phyloP scores from a whole-genome alignment of 2,113 vertebrate species.

The Hirundichthys speculiger region DNA sequence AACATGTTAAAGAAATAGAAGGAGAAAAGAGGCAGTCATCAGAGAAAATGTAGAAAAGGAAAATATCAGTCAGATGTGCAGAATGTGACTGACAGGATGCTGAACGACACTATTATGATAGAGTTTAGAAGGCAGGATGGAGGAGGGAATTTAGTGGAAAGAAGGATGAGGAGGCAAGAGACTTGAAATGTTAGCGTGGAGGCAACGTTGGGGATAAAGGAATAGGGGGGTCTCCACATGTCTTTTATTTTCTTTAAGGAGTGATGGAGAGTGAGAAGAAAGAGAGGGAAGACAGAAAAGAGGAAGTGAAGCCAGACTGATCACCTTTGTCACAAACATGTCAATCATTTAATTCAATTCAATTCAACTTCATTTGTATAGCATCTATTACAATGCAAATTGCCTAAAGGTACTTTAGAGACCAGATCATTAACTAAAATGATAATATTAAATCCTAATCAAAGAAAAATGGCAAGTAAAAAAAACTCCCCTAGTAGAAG shows the following conservation, averaged over 20 bases:
- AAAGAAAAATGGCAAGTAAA: too few species aligned
- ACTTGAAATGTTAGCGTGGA: neutral
- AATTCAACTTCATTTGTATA: too few species aligned
- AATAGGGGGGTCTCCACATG: slow-evolving; percentile 5
- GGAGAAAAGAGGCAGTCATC: neutral
- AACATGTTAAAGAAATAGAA: slow-evolving; percentile 10
- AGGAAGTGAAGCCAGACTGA: neutral
- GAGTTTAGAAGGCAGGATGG: slow-evolving; percentile 14
- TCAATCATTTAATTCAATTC: too few species aligned
- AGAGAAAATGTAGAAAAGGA: slow-evolving; percentile 31
- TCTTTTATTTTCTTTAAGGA: too few species aligned
- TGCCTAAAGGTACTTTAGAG: too few species aligned
- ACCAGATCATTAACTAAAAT: too few species aligned
- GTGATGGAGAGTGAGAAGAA: too few species aligned
- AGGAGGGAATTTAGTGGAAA: slow-evolving; percentile 28
- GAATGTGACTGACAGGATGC: slow-evolving; percentile 43
- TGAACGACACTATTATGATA: slow-evolving; percentile 16
- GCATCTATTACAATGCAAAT: too few species aligned
- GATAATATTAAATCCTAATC: too few species aligned
- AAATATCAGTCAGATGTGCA: slow-evolving; percentile 13
- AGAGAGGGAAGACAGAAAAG: neutral
- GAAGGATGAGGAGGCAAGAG: slow-evolving; percentile 38
- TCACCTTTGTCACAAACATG: too few species aligned
- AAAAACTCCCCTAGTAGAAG: too few species aligned
- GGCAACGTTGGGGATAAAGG: slow-evolving; percentile 44